phyloP scores from a whole-genome alignment of 2,888 invertebrate species.

The Taphrorychus bicolor region DNA sequence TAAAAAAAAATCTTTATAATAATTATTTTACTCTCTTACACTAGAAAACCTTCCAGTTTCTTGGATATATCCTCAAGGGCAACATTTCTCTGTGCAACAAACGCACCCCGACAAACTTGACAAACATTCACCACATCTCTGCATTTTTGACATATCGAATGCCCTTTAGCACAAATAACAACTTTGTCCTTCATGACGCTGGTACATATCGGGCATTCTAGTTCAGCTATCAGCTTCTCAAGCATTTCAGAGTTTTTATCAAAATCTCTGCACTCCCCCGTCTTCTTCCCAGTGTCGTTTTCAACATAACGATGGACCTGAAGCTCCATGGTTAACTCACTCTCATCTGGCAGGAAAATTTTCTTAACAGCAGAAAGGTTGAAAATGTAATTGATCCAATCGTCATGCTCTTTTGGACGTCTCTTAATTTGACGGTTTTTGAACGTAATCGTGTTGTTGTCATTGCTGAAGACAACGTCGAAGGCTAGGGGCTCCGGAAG shows the following conservation, averaged over 20 bases:
- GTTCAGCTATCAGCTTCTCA: not conserved
- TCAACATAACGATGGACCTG: too few species aligned
- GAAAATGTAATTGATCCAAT: not conserved
- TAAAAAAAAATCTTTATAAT: constrained; percentile 7
- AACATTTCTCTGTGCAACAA: not conserved
- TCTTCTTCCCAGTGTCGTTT: not conserved
- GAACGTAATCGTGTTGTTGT: not conserved
- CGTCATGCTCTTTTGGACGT: not conserved
- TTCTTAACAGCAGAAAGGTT: not conserved
- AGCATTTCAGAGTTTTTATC: not conserved
- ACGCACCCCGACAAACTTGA: not conserved
- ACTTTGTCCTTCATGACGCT: not conserved
- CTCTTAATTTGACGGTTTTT: not conserved
- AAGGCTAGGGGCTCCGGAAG: not conserved
- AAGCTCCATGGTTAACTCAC: not conserved
- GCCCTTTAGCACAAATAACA: not conserved
- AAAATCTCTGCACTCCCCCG: not conserved
- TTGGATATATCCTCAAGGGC: not conserved
- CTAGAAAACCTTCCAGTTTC: not conserved
- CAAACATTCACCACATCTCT: not conserved
- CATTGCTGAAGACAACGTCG: not conserved
- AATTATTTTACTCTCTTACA: not conserved
- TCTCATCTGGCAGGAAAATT: not conserved
- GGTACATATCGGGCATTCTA: not conserved
- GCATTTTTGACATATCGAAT: not conserved